phyloP scores from a whole-genome alignment of 2,888 invertebrate species.

The Drosophila fulvimacula region DNA sequence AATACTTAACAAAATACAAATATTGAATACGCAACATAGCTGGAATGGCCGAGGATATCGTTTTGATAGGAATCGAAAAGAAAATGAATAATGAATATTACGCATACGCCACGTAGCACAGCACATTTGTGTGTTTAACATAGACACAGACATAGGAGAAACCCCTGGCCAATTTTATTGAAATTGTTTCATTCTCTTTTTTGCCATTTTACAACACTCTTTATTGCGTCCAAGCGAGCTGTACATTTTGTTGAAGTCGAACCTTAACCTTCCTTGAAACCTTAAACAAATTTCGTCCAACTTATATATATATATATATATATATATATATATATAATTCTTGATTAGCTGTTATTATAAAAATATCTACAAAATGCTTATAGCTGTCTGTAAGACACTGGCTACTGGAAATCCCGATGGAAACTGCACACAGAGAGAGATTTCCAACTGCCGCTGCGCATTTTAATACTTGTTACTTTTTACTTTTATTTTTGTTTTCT shows the following conservation, averaged over 20 bases:
- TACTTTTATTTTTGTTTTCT: constrained; percentile 12
- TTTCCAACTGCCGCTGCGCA: constrained; percentile 19
- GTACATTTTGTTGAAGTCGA: constrained; percentile 26
- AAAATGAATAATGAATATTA: constrained; percentile 32
- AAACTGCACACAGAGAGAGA: not conserved
- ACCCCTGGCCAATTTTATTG: constrained; percentile 15
- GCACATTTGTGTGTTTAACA: too few relatives aligned
- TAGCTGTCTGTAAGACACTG: constrained; percentile 54
- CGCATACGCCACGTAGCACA: constrained; percentile 58
- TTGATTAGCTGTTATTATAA: constrained; percentile 28
- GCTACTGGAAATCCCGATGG: not conserved
- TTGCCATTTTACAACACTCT: constrained; percentile 44
- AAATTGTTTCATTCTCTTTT: constrained; percentile 14
- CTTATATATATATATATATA: constrained; percentile 31
- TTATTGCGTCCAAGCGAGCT: constrained; percentile 59
- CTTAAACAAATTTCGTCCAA: constrained; percentile 53
- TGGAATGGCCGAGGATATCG: constrained; percentile 11
- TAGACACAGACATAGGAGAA: constrained; percentile 1
- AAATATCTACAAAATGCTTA: constrained; percentile 27
- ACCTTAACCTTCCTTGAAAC: constrained; percentile 54
- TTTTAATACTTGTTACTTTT: constrained; percentile 33
- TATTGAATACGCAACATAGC: constrained; percentile 28
- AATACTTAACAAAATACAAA: constrained; percentile 27
- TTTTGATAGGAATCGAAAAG: constrained; percentile 9
- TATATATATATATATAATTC: not conserved